Base-by-base conservation (phyloP, 2,113 vertebrate genomes). In the Pseudorasbora parva region DNA sequence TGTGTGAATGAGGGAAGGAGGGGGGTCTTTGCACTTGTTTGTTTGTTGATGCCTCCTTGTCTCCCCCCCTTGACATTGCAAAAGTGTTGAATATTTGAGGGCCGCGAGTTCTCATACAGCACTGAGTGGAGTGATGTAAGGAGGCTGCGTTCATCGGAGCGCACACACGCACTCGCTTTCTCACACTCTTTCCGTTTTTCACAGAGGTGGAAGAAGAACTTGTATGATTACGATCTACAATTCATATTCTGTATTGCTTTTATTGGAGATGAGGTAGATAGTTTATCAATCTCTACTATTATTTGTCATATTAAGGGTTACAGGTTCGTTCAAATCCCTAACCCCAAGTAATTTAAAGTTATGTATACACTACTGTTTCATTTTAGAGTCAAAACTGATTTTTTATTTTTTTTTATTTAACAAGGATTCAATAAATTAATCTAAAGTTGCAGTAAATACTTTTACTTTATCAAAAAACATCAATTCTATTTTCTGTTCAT, bases 81-180 rank as follows among this genome's bases (percentile, higher is more conserved):
- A 69, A 12, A 54, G 87, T 92, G 86, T 84, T 90, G 87, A 92
- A 91, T 87, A 86, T 84, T 84, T 84, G 84, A 89, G 84, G 37
- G 37, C 11, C 59, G 69, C 5, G 41, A 80, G 76, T 83, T 82
- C 45, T 86, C 17, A 27, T 33, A 69, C 85, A 75, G 15, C 27
- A 45, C 71, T 62, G 76, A 74, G 82, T 59, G 69, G 68, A 69
- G 19, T 83, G 84, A 60, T 84, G 81, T 72, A 81, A 77, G 72
- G 80, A 56, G 47, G 83, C 14, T 15, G 41, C 33, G 8, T 37
- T 41, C 27, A 10, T 81, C 8, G 41, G 57, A 4, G 33, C 15
- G 30, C 51, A 47, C 68, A 49, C 45, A 47, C 4, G 2, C 37
- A 79, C 43, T 21, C 8, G 17, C 74, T 77, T 37, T 59, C 33